These are phyloP conservation scores for Metopia argyrocephala DNA, from an alignment of 2,888 invertebrate species.

Conservation along the genomic window DNA sequence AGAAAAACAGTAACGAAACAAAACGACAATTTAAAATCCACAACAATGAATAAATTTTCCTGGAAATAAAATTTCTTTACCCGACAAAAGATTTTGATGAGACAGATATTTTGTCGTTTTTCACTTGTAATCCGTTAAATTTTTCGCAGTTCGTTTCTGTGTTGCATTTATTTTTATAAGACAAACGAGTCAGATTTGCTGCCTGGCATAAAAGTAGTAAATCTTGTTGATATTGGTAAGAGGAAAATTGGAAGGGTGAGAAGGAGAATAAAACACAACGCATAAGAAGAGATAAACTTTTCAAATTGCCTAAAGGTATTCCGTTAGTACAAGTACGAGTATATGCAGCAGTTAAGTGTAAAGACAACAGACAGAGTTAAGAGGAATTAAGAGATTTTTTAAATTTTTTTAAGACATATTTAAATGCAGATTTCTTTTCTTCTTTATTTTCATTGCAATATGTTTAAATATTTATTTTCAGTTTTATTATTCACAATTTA, in stretches of 20 bases:
- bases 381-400: neutral
- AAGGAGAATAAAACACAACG: neutral
- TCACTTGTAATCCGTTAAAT: slow-evolving; percentile 2
- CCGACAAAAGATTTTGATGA: slow-evolving; percentile 45
- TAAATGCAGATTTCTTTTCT: slow-evolving; percentile 39
- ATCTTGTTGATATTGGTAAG: slow-evolving; percentile 52
- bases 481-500: slow-evolving; percentile 25
- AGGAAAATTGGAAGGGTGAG: neutral
- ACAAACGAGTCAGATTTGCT: slow-evolving; percentile 60
- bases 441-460: neutral
- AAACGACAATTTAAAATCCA: neutral
- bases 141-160: neutral
- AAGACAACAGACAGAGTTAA: neutral
- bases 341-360: neutral
- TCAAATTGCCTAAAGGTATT: slow-evolving; percentile 55
- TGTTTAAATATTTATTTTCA: slow-evolving; percentile 3
- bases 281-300: slow-evolving; percentile 37
- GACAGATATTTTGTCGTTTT: slow-evolving; percentile 33
- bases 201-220: slow-evolving; percentile 56
- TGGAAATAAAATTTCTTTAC: slow-evolving; percentile 5
- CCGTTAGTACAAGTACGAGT: neutral
- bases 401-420: slow-evolving; percentile 22
- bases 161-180: slow-evolving; percentile 37
- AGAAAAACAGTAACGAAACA: neutral
- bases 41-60: slow-evolving; percentile 20